Base-by-base conservation (phyloP, 2,888 invertebrate species). In the Neoitamus cyanurus region DNA sequence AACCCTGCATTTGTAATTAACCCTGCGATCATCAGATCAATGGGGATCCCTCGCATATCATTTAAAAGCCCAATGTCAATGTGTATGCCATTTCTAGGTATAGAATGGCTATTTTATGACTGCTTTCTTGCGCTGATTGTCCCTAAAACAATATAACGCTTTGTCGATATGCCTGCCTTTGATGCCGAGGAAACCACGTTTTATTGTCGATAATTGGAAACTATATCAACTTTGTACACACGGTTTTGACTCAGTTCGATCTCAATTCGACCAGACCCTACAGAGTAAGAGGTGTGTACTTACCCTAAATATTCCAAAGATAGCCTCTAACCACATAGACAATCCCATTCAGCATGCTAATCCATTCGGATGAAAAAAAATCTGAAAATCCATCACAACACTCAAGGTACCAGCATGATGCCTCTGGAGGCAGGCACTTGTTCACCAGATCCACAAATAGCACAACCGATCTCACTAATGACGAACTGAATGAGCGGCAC, bases 401-500 rank as follows among this genome's bases (percentile, higher is more conserved):
- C 34, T 82, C 37, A 82, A 69, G 68, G 37, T 82, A 69, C 36
- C 69, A 69, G 36, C 69, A 82, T 82, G 69, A 20, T 69, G 69
- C 69, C 68, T 37, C 48, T 15, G 30, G 69, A 69, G 36, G 37
- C 58, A 82, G 82, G 36, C 82, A 82, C 69, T 82, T 82, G 69
- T 82, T 82, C 82, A 82, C 82, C 30, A 36, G 36, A 82, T 82
- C 69, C 82, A 82, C 69, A 82, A 82, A 82, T 69, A 82, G 69
- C 82, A 69, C 82, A 58, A 69, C 36, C 15, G 20, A 31, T 36
- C 69, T 28, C 82, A 34, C 82, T 69, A 82, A 82, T 82, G 36
- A 37, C n/a, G n/a, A 36, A 82, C 58, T 37, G 82, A 82, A 68
- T 69, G 37, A 78, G 30, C 36, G 30, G 70, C 30, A 7, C 30